A percentile compares a stretch with the other conserved stretches of the same genome.
Evolutionary conservation across 2,797 vertebrate species (phyloP).

Genomic region (Chaetophractus vellerosus): DNA sequence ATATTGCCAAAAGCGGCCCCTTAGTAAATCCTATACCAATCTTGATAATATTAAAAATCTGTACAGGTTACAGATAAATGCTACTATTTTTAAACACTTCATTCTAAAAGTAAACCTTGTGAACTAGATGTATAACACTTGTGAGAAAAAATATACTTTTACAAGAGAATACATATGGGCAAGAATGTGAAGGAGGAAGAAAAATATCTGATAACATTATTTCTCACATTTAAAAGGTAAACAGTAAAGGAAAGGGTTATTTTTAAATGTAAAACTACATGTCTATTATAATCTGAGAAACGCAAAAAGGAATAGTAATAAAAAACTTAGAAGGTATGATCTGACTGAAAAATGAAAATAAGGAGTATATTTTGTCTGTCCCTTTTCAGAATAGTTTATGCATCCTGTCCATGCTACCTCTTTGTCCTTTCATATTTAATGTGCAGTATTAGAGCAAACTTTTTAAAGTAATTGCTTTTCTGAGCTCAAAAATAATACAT

Average conservation of each 20-base stretch:
- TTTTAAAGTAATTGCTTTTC: constrained; percentile 51
- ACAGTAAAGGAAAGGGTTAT: constrained; percentile 51
- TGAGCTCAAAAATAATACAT: constrained; percentile 32
- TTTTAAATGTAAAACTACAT: constrained; percentile 56
- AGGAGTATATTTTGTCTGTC: constrained; percentile 8
- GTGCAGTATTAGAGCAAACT: not conserved
- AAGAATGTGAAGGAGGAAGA: constrained; percentile 63
- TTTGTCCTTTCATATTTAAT: constrained; percentile 59
- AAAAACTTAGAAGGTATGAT: constrained; percentile 54
- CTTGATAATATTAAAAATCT: constrained; percentile 58
- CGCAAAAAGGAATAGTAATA: constrained; percentile 50
- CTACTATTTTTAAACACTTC: constrained; percentile 64
- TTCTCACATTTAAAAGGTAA: constrained; percentile 66
- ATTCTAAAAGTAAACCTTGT: constrained; percentile 73
- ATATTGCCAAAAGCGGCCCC: constrained; percentile 37
- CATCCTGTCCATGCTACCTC: not conserved
- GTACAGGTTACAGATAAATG: constrained; percentile 48
- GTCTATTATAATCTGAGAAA: constrained; percentile 46
- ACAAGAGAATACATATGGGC: constrained; percentile 18
- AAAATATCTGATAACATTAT: constrained; percentile 42
- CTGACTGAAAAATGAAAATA: constrained; percentile 70
- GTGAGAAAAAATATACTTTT: constrained; percentile 58
- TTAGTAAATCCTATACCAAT: not conserved
- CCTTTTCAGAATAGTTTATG: constrained; percentile 44
- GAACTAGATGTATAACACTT: constrained; percentile 66